Base-by-base conservation (phyloP, 2,113 vertebrate species). In the Gymnarchus niloticus region DNA sequence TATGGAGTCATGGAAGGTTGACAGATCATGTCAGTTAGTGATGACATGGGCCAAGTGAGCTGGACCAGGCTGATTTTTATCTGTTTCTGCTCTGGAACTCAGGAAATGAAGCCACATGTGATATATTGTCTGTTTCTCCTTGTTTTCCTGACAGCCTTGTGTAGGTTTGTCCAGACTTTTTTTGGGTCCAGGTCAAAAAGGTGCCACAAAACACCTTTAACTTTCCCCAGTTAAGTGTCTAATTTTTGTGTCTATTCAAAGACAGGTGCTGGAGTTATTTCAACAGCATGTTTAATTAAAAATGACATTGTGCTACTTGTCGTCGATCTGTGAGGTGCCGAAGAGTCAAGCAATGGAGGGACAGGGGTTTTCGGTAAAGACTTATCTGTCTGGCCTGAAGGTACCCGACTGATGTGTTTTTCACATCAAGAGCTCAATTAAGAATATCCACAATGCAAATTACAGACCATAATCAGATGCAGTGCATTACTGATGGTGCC, bases 261-360 rank as follows among this genome's bases (percentile, higher is more conserved):
- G 49, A 54, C 25, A 81, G n/a, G 12, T 28, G 49, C 80, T 54
- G 48, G 25, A 81, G 23, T 81, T 49, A 17, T 46, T 33, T 81
- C 23, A 81, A 54, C 23, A 14, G 49, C 76, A n/a, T 33, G 49
- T 33, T 54, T 81, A 81, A 81, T 81, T 81, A 81, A 81, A 81
- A 61, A 5, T 3, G 10, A 61, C 6, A 23, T 21, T 21, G 23
- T 25, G 33, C n/a, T 48, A 41, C 41, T 73, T 9, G 65, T 54
- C 52, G 80, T 28, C 80, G 33, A 7, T 23, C 80, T 33, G 80
- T 25, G 8, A 52, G 49, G 80, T 81, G 23, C 25, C 12, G 49
- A 81, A 52, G 49, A 78, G 76, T 46, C 19, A 17, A 12, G 76
- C n/a, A n/a, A n/a, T n/a, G 17, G 37, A 78, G 44, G 76, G 21